Base-by-base conservation (phyloP, 2,888 invertebrate species). In the Eupeodes latifasciatus region DNA sequence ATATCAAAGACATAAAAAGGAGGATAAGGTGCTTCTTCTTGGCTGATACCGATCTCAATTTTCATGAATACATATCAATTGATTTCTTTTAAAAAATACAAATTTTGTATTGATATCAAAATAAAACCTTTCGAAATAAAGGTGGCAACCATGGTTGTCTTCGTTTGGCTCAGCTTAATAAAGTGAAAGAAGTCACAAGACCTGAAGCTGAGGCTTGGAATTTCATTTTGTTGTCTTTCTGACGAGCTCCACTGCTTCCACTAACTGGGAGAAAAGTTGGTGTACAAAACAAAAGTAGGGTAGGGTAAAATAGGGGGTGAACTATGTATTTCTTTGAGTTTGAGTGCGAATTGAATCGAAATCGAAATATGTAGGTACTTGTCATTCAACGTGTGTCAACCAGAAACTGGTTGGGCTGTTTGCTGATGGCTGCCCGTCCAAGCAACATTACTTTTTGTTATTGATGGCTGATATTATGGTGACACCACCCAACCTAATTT, bases 141-240 rank as follows among this genome's bases (percentile, higher is more conserved):
- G 47, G 7, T 66, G 66, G 47, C n/a, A 47, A 14, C 47, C 47
- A 5, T 66, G 14, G 36, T 53, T 47, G 19, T 62, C 55, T 12
- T 16, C 2, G 9, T 47, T 49, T 51, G 14, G 36, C 49, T 49
- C 27, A 19, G 10, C 51, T 80, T 72, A 67, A 55, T 44, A 64
- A 81, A 87, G 87, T 81, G 80, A 81, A 84, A 84, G 84, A 87
- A 87, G 87, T 87, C 66, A 77, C 67, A 77, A 87, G 80, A 87
- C 87, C 80, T 87, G 87, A 84, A 76, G 80, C 80, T 84, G 87
- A 81, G 72, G 87, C 72, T 77, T 80, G 87, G 87, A 84, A 87
- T 87, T 80, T 62, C 27, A 36, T 55, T 67, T 78, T 11, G 47
- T 47, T 76, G 67, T 75, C 16, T 66, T 11, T 3, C 2, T 27